Evolutionary conservation across 2,113 vertebrate genomes (phyloP).

Genomic region (Aleadryas rufinucha): DNA sequence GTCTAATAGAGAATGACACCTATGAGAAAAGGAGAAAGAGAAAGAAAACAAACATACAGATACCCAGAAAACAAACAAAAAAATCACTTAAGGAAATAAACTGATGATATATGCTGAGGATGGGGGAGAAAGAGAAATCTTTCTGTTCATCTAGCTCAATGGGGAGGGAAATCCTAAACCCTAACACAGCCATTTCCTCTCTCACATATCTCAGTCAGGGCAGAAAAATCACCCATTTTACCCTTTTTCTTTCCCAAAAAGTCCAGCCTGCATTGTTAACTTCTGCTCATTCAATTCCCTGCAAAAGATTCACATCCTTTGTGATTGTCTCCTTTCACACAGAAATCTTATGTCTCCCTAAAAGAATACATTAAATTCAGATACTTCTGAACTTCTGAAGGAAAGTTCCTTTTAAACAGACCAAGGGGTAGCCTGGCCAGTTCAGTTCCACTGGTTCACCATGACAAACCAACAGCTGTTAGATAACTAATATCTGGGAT

Average conservation of each 20-base stretch:
- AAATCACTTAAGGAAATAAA: not conserved
- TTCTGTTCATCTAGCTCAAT: not conserved
- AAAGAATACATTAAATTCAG: not conserved
- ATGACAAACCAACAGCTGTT: not conserved
- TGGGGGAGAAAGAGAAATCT: not conserved
- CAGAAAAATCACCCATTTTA: not conserved
- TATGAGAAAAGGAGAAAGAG: not conserved
- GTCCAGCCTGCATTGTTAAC: not conserved
- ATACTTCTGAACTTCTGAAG: not conserved
- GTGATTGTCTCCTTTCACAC: not conserved
- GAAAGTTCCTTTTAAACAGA: not conserved
- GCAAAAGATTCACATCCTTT: not conserved
- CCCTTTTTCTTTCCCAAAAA: rapidly evolving
- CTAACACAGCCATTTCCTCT: not conserved
- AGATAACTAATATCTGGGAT: not conserved
- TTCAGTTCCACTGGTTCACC: not conserved
- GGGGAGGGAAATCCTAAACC: not conserved
- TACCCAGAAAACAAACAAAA: not conserved
- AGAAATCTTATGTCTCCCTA: not conserved
- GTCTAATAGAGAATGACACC: not conserved
- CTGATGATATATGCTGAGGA: not conserved
- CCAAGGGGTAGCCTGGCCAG: not conserved
- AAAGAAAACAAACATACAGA: not conserved
- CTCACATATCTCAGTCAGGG: not conserved
- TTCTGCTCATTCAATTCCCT: not conserved